Conservation (phyloP, 2,797 vertebrate species). For the Crocodylus rhombifer region DNA sequence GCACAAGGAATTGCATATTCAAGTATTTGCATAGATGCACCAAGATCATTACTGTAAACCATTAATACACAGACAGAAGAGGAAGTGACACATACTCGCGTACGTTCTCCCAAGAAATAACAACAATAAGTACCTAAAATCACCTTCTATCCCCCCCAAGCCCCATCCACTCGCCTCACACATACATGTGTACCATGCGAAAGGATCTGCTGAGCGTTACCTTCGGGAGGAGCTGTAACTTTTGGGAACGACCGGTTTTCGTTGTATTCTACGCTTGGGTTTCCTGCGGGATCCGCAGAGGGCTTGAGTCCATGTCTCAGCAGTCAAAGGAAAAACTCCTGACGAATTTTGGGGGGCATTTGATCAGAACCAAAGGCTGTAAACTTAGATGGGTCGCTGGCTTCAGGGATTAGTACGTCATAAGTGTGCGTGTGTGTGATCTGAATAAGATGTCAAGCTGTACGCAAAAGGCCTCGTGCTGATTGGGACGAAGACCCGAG, state of each 20-base stretch:
- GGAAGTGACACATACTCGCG: constrained; percentile 56
- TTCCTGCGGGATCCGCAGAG: neutral
- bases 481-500: neutral
- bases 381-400: neutral
- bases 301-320: neutral
- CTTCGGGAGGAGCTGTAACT: constrained; percentile 8
- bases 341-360: neutral
- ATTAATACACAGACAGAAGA: constrained; percentile 64
- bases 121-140: constrained; percentile 32
- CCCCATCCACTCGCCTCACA: neutral
- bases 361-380: neutral
- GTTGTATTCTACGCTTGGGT: neutral
- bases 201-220: neutral
- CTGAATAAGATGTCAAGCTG: neutral
- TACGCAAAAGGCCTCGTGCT: neutral
- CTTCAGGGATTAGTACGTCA: neutral
- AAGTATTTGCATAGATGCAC: constrained; percentile 91
- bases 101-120: constrained; percentile 54
- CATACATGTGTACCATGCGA: neutral
- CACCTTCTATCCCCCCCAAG: constrained; percentile 46
- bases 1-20: constrained; percentile 84
- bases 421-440: neutral
- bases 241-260: constrained; percentile 11
- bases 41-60: constrained; percentile 82
- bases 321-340: neutral